Conservation (phyloP, 2,888 invertebrate species). For the Thelaira solivaga region DNA sequence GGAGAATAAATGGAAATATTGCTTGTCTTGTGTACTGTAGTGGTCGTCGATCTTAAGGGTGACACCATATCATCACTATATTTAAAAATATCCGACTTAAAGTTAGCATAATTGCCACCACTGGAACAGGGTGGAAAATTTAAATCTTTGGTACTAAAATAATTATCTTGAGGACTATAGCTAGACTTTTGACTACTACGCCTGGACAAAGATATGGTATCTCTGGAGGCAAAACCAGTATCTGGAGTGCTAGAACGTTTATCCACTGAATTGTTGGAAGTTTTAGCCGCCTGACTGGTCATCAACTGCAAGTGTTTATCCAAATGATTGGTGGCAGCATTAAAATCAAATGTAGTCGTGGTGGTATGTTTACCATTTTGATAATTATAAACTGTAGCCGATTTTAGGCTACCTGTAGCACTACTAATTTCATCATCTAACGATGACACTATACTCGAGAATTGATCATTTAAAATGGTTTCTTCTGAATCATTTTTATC, state of each 20-base stretch:
- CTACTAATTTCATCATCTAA: slow-evolving; percentile 75
- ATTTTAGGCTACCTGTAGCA: slow-evolving; percentile 74
- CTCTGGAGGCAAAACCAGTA: slow-evolving; percentile 76
- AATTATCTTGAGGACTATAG: slow-evolving; percentile 76
- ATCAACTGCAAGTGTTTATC: slow-evolving; percentile 76
- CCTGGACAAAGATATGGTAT: slow-evolving; percentile 76
- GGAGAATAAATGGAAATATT: slow-evolving; percentile 71
- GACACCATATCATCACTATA: slow-evolving; percentile 68
- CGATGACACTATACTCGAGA: slow-evolving; percentile 71
- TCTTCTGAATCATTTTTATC: slow-evolving; percentile 77
- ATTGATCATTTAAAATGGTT: slow-evolving; percentile 75
- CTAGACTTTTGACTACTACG: slow-evolving; percentile 77
- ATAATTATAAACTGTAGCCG: slow-evolving; percentile 72
- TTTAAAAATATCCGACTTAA: slow-evolving; percentile 67
- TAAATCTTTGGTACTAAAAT: slow-evolving; percentile 68
- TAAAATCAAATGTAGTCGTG: slow-evolving; percentile 71
- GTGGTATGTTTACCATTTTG: slow-evolving; percentile 73
- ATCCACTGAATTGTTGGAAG: slow-evolving; percentile 72
- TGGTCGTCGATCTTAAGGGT: slow-evolving; percentile 70
- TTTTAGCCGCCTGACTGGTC: slow-evolving; percentile 57
- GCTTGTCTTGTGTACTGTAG: slow-evolving; percentile 68
- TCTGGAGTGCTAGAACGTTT: slow-evolving; percentile 77
- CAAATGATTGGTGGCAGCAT: slow-evolving; percentile 74
- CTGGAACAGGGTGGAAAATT: slow-evolving; percentile 65
- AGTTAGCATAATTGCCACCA: slow-evolving; percentile 60